A percentile compares a stretch with the other conserved stretches of the same genome.
Evolutionary conservation across 2,888 invertebrate species (phyloP).

Genomic region (Drosophila melanosoma): DNA sequence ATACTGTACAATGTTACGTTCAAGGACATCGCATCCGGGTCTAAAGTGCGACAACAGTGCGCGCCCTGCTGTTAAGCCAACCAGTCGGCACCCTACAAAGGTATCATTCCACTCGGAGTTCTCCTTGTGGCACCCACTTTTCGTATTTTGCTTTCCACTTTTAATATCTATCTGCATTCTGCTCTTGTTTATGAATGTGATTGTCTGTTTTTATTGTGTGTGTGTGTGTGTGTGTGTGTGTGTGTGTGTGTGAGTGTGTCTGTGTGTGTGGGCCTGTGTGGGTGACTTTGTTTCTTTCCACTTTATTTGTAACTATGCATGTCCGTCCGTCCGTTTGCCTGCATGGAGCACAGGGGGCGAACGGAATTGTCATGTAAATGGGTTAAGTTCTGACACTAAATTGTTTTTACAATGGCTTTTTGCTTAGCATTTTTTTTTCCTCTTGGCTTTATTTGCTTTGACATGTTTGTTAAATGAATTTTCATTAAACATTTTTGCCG

Average conservation of each 20-base stretch:
- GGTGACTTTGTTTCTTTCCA: constrained; percentile 10
- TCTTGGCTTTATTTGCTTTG: constrained; percentile 44
- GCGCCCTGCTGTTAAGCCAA: constrained; percentile 4
- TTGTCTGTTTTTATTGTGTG: constrained; percentile 22
- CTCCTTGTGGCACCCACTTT: constrained; percentile 43
- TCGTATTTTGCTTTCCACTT: constrained; percentile 14
- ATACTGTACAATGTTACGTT: constrained; percentile 11
- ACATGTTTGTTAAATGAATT: constrained; percentile 54
- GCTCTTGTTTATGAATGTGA: constrained; percentile 15
- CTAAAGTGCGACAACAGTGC: constrained; percentile 42
- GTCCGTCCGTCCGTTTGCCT: constrained; percentile 18
- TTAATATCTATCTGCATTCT: constrained; percentile 21
- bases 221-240: constrained; percentile 22
- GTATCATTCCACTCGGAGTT: constrained; percentile 5
- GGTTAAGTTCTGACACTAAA: constrained; percentile 74
- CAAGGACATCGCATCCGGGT: constrained; percentile 66
- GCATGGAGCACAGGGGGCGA: constrained; percentile 4
- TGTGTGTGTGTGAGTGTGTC: neutral
- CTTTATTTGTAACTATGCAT: constrained; percentile 34
- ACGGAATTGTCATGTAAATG: constrained; percentile 74
- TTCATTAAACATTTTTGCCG: constrained; percentile 40
- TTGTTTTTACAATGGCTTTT: constrained; percentile 50
- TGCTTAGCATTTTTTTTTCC: constrained; percentile 37
- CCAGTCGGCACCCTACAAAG: neutral
- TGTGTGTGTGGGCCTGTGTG: constrained; percentile 5